A percentile compares a stretch with the other conserved stretches of the same genome.
These are phyloP conservation scores for Deroplatys truncata DNA, from an alignment of 2,888 invertebrate species.

Conservation along the genomic window DNA sequence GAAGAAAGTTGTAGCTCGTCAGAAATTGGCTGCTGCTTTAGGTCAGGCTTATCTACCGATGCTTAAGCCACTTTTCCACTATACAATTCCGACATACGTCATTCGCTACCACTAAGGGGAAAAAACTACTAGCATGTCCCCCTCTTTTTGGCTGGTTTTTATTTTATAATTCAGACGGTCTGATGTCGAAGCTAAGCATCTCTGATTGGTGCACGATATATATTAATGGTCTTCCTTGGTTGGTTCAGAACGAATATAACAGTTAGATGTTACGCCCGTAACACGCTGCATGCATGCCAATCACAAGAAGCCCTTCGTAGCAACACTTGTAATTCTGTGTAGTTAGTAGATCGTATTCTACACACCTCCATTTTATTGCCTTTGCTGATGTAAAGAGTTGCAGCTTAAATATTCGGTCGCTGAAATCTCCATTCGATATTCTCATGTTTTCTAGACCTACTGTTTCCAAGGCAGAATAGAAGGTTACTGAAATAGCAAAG, in stretches of 20 bases:
- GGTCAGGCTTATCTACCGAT: no score
- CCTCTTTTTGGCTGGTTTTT: not conserved
- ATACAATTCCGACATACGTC: no score
- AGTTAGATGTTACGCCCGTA: not conserved
- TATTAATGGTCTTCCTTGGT: not conserved
- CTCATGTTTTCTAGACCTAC: no score
- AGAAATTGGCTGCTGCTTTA: no score
- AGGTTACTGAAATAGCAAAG: no score
- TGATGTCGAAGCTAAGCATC: not conserved
- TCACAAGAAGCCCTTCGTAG: not conserved
- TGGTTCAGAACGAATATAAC: not conserved
- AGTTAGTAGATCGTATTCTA: not conserved
- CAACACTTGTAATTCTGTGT: not conserved
- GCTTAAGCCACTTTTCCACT: no score
- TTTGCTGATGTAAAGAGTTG: not conserved
- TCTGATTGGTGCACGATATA: not conserved
- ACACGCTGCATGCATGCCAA: not conserved
- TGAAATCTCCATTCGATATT: not conserved
- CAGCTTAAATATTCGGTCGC: not conserved
- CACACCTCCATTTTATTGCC: not conserved
- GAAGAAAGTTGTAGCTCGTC: no score
- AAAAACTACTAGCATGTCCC: not conserved
- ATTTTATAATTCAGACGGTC: not conserved
- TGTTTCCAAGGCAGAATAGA: no score
- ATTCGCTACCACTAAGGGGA: no score